A percentile compares a stretch with the other conserved stretches of the same genome.
Evolutionary conservation across 2,113 vertebrate genomes (phyloP).

Genomic region (Ailurus styani): DNA sequence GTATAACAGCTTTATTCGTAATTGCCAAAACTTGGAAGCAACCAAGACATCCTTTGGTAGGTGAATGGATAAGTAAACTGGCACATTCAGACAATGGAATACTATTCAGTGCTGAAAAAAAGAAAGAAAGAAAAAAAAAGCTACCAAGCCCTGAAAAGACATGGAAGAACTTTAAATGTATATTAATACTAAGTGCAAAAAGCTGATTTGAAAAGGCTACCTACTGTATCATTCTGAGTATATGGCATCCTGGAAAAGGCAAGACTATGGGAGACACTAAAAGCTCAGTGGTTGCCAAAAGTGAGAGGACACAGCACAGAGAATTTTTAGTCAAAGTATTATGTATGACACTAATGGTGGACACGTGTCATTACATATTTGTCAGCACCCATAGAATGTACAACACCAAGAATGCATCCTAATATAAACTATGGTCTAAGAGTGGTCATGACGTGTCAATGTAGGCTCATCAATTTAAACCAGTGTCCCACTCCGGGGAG

Average conservation of each 20-base stretch:
- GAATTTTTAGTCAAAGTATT: background rate
- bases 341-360: background rate
- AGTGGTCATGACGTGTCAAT: background rate
- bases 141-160: background rate
- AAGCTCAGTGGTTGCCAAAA: background rate
- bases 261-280: background rate
- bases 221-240: background rate
- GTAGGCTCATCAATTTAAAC: background rate
- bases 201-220: background rate
- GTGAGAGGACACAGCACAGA: background rate
- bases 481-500: background rate
- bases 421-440: background rate
- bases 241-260: background rate
- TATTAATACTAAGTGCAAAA: background rate
- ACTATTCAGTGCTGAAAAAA: background rate
- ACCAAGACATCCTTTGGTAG: background rate
- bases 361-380: background rate
- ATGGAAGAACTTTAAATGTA: background rate
- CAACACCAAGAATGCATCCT: background rate
- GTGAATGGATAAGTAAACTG: background rate
- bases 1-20: background rate
- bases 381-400: background rate
- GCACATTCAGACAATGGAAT: background rate
- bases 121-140: background rate
- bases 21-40: background rate